These are phyloP conservation scores for Saccostrea glomerata DNA, from an alignment of 1,140 invertebrate species.

Conservation along the genomic window DNA sequence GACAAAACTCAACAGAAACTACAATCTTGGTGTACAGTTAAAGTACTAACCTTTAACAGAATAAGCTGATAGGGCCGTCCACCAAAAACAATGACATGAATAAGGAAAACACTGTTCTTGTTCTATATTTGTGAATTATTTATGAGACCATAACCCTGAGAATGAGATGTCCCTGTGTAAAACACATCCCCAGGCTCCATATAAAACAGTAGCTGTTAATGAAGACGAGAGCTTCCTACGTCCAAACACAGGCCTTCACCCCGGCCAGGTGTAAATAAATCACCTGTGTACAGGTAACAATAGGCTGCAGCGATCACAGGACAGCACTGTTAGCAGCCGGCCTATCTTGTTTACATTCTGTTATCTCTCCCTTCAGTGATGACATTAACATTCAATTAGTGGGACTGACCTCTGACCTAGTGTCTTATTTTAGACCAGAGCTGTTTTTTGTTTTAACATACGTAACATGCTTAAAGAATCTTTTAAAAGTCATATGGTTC, in stretches of 20 bases:
- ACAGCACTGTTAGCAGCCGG: not conserved
- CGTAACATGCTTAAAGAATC: too few species aligned
- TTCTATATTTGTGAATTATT: not conserved
- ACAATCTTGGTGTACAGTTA: too few species aligned
- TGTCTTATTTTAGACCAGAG: too few species aligned
- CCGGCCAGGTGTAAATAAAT: constrained; percentile 4
- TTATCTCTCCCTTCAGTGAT: not conserved
- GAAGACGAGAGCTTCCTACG: not conserved
- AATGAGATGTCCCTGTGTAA: not conserved
- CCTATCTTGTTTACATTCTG: not conserved
- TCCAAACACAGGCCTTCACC: not conserved
- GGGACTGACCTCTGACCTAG: not conserved
- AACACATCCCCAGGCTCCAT: constrained; percentile 4
- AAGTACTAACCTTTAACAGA: too few species aligned
- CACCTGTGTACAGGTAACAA: not conserved
- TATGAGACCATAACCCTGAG: not conserved
- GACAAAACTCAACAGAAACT: too few species aligned
- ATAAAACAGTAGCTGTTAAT: constrained; percentile 55
- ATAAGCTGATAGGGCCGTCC: too few species aligned
- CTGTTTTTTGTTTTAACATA: too few species aligned
- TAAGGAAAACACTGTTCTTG: not conserved
- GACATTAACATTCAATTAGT: constrained; percentile 12
- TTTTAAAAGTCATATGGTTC: too few species aligned
- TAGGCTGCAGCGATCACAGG: not conserved
- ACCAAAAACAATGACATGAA: not conserved